Evolutionary conservation across 2,797 vertebrate genomes (phyloP), one percentile per base, ranked within the genome.

Genomic region (Microhierax caerulescens): DNA sequence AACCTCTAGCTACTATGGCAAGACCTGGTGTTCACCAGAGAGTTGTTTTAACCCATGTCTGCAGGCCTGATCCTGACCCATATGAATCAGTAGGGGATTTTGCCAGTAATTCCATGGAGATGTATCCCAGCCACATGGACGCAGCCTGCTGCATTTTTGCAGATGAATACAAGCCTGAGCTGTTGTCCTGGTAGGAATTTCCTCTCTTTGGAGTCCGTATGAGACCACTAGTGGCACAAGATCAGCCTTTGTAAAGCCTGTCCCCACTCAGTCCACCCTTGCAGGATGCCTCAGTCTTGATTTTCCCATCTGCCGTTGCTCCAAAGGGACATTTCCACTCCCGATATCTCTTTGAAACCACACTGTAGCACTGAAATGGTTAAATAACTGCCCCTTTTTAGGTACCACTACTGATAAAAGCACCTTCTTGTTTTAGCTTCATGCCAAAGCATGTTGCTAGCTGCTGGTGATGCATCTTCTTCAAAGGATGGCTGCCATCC

Each of bases 401-500:
- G 24, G 23, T n/a, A 45, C 20, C 3, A 18, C 11, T 39, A 2
- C 4, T 45, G 56, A 65, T 41, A 32, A 75, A 80, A 61, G 5
- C 32, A 53, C 34, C 24, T 77, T 76, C n/a, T 51, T 75, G 28
- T 61, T 75, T 83, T 25, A 80, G 22, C 51, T 91, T 69, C 60
- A 28, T 51, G 43, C 63, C 80, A 82, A 82, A 34, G 48, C 60
- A 59, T 0, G 0, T 45, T 0, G 13, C 47, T 90, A 69, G 64
- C 41, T 84, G n/a, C 50, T 96, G 81, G 27, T 76, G 82, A 21
- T 77, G n/a, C 61, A 34, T 85, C 63, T 63, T 82, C 79, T 86
- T 82, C 91, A 94, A 92, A 95, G 95, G 74, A 51, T 82, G 64
- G 47, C 56, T 90, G 51, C 70, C 69, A 85, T 82, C 73, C 61